Evolutionary conservation across 2,797 vertebrate species (phyloP).

Genomic region (Todus mexicanus): DNA sequence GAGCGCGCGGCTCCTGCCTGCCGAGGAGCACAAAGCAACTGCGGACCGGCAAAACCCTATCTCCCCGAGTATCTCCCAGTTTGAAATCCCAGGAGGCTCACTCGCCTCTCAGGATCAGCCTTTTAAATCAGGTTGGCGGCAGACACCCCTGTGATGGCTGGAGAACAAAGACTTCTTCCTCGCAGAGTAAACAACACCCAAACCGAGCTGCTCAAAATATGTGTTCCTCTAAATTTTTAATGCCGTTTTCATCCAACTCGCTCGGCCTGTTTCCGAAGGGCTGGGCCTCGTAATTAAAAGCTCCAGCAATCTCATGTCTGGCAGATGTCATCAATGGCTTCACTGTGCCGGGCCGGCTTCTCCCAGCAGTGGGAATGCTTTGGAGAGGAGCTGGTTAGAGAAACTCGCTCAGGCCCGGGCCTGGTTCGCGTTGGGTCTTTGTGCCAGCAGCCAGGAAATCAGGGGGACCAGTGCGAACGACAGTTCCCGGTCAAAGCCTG

Average conservation of each 20-base stretch:
- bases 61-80: background rate
- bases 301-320: constrained; percentile 7
- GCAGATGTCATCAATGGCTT: constrained; percentile 35
- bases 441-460: background rate
- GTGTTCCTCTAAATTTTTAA: constrained; percentile 48
- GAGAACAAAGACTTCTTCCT: constrained; percentile 49
- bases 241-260: constrained; percentile 56
- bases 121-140: constrained; percentile 53
- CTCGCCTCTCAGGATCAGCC: background rate
- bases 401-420: background rate
- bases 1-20: too few relatives aligned
- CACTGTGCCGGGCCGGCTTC: background rate
- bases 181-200: constrained; percentile 38
- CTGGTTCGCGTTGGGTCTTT: background rate
- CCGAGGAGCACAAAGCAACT: background rate
- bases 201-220: constrained; percentile 40
- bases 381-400: background rate
- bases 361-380: background rate
- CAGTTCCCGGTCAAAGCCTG: background rate
- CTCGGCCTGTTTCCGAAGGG: constrained; percentile 63
- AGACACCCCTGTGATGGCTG: constrained; percentile 18
- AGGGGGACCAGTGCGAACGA: background rate
- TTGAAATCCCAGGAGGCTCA: background rate
- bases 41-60: background rate
- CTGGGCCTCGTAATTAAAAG: constrained; percentile 46